Evolutionary conservation across 1,140 invertebrate species (phyloP).

Genomic region (Drosophila equinoxialis): DNA sequence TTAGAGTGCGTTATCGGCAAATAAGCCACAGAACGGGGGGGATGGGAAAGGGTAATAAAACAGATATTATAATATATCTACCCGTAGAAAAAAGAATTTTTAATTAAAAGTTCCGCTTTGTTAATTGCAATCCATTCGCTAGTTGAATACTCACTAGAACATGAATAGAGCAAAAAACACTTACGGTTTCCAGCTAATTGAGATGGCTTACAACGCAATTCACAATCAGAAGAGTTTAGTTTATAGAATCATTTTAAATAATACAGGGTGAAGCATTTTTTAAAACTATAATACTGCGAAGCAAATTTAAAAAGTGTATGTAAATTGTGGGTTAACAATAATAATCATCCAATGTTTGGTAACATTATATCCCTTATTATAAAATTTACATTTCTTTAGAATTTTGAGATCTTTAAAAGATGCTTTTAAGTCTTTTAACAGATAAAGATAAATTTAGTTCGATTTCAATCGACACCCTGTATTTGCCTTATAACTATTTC

Average conservation of each 20-base stretch:
- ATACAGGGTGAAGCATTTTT: not conserved
- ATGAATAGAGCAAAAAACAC: constrained; percentile 6
- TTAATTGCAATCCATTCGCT: constrained; percentile 33
- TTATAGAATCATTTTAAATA: not conserved
- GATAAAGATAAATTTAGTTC: too few relatives aligned
- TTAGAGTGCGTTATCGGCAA: constrained; percentile 48
- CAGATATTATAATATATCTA: constrained; percentile 14
- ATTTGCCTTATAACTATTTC: too few relatives aligned
- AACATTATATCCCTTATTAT: too few relatives aligned
- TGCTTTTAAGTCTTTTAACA: too few relatives aligned
- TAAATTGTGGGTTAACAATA: too few relatives aligned
- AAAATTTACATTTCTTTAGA: too few relatives aligned
- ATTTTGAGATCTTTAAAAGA: too few relatives aligned
- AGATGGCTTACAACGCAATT: constrained; percentile 38
- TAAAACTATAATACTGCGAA: too few relatives aligned
- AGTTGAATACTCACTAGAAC: not conserved
- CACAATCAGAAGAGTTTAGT: not conserved
- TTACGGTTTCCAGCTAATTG: constrained; percentile 38
- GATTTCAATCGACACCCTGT: constrained; percentile 23
- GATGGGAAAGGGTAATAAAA: constrained; percentile 37
- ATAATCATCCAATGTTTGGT: too few relatives aligned
- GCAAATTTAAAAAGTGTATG: too few relatives aligned
- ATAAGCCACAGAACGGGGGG: too few relatives aligned
- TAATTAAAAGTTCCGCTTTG: constrained; percentile 75
- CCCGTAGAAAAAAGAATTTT: constrained; percentile 26